Evolutionary conservation across 2,113 vertebrate genomes (phyloP).

Genomic region (Hippoglossus stenolepis): DNA sequence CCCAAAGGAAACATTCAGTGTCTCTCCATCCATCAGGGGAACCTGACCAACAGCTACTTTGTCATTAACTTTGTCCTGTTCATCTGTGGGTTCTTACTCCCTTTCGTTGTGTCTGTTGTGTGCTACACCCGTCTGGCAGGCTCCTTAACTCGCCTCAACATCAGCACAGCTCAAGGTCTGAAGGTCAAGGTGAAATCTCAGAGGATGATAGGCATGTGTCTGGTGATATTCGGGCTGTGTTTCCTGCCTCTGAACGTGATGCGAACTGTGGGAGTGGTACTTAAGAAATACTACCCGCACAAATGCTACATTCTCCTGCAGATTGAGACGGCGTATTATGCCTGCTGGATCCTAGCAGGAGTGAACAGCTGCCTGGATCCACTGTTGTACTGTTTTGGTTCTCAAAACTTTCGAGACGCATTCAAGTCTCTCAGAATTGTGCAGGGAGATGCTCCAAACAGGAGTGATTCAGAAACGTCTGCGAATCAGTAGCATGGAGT

Average conservation of each 20-base stretch:
- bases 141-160: slow-evolving; percentile 67
- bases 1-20: too few relatives aligned
- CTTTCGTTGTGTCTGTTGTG: slow-evolving; percentile 63
- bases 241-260: slow-evolving; percentile 79
- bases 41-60: slow-evolving; percentile 57
- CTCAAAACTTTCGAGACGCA: slow-evolving; percentile 39
- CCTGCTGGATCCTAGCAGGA: slow-evolving; percentile 43
- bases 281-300: slow-evolving; percentile 49
- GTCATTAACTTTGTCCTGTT: slow-evolving; percentile 68
- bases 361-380: slow-evolving; percentile 61
- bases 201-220: slow-evolving; percentile 68
- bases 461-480: slow-evolving; percentile 46
- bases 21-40: slow-evolving; percentile 74
- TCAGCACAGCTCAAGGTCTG: slow-evolving; percentile 63
- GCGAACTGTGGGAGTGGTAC: slow-evolving; percentile 57
- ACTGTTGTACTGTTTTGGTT: slow-evolving; percentile 58
- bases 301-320: neutral
- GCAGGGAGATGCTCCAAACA: neutral
- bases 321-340: slow-evolving; percentile 24
- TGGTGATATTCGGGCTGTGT: slow-evolving; percentile 78
- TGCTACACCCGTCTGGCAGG: slow-evolving; percentile 72
- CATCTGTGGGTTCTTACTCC: slow-evolving; percentile 72
- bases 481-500: slow-evolving; percentile 15
- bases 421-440: slow-evolving; percentile 28
- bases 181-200: slow-evolving; percentile 76